Conservation (phyloP, 2,113 vertebrate species). For the Gallinago paraguaiae region DNA sequence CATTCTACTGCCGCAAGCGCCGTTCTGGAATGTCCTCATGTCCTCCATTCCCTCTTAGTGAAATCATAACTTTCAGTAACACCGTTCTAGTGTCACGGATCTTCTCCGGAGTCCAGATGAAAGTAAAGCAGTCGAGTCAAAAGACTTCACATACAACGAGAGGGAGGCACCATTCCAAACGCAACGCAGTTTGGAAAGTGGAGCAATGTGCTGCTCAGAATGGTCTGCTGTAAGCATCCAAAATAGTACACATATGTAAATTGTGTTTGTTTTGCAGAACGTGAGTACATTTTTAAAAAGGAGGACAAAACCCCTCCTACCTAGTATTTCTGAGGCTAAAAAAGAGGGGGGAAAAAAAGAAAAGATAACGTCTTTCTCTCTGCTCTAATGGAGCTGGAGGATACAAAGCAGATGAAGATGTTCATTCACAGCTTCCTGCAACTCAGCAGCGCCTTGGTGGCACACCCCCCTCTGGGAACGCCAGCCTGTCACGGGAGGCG, state of each 20-base stretch:
- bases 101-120: neutral
- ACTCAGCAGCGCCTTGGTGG: neutral
- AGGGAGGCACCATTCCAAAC: neutral
- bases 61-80: neutral
- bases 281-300: neutral
- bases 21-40: neutral
- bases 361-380: neutral
- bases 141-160: neutral
- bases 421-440: neutral
- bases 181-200: neutral
- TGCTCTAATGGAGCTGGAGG: neutral
- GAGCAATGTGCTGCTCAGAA: neutral
- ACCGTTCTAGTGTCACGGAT: rapidly evolving
- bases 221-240: neutral
- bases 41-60: neutral
- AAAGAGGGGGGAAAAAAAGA: neutral
- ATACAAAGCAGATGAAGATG: neutral
- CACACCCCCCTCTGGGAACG: neutral
- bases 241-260: neutral
- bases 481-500: slow-evolving; percentile 15
- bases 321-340: neutral
- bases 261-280: neutral
- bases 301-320: neutral
- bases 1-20: neutral
- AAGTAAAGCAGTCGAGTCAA: neutral